Conservation (phyloP, 2,888 invertebrate genomes). For the Conistra vaccinii region DNA sequence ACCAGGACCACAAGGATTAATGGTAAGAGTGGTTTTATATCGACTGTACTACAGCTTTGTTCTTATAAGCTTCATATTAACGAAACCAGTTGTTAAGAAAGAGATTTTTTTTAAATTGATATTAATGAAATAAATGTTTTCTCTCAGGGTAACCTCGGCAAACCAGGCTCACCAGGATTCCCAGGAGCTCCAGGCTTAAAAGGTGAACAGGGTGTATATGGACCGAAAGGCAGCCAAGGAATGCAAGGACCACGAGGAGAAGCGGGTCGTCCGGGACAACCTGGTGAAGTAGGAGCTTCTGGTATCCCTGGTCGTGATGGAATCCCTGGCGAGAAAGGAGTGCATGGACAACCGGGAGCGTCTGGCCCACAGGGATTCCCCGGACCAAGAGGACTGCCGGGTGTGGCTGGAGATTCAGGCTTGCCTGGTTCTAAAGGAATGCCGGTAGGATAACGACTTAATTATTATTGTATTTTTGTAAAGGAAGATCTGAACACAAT, state of each 20-base stretch:
- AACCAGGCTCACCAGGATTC: conserved; percentile 96
- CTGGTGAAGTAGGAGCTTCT: conserved; percentile 94
- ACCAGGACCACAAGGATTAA: conserved; percentile 94
- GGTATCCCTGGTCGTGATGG: conserved; percentile 96
- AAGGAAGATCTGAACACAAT: neutral
- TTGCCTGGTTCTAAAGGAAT: conserved; percentile 94
- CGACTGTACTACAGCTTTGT: neutral
- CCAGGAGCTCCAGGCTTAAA: conserved; percentile 95
- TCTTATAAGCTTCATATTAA: neutral
- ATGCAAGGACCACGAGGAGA: conserved; percentile 95
- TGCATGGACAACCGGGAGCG: conserved; percentile 93
- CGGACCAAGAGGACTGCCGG: conserved; percentile 95
- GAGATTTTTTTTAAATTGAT: neutral
- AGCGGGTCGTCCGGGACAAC: conserved; percentile 94
- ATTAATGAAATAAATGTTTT: neutral
- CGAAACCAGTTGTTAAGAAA: neutral
- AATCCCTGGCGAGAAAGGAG: conserved; percentile 95
- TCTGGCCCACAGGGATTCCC: conserved; percentile 95
- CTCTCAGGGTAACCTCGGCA: conserved; percentile 94
- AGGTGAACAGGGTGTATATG: conserved; percentile 94
- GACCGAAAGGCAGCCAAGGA: conserved; percentile 95
- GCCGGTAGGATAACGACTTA: conserved; percentile 85
- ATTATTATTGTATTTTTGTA: no score
- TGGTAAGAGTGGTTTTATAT: conserved; percentile 86
- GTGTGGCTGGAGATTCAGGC: conserved; percentile 93